Conservation (phyloP, 2,888 invertebrate species). For the Drosophila ustulata region DNA sequence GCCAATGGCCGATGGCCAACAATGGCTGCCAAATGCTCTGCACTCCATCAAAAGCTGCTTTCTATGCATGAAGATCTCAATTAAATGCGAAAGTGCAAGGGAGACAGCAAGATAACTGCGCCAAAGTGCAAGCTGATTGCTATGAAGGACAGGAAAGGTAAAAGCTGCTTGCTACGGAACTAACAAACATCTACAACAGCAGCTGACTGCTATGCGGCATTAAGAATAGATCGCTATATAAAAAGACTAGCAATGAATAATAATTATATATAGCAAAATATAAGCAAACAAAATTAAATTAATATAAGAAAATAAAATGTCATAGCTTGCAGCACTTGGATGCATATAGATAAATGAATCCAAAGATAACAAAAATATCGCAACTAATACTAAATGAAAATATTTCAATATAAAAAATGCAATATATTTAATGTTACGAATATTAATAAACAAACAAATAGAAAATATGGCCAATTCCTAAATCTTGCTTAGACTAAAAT, state of each 20-base stretch:
- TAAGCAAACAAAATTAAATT: neutral
- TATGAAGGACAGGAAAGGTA: neutral
- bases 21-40: constrained; percentile 27
- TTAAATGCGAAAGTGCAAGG: neutral
- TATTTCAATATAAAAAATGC: no score
- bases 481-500: no score
- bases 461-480: no score
- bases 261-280: no score
- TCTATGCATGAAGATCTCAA: neutral
- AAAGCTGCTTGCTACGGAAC: constrained; percentile 6
- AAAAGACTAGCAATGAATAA: neutral
- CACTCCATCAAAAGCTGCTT: neutral
- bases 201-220: neutral
- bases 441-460: no score
- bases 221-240: neutral
- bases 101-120: neutral
- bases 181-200: neutral
- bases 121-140: neutral
- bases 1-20: neutral
- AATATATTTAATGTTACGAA: no score
- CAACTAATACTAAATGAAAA: no score
- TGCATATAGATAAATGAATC: no score
- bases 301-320: neutral
- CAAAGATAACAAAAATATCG: no score
- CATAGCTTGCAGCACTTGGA: no score